Evolutionary conservation across 2,113 vertebrate genomes (phyloP), one percentile per base, ranked within the genome.

Genomic region (Argyrosomus japonicus): DNA sequence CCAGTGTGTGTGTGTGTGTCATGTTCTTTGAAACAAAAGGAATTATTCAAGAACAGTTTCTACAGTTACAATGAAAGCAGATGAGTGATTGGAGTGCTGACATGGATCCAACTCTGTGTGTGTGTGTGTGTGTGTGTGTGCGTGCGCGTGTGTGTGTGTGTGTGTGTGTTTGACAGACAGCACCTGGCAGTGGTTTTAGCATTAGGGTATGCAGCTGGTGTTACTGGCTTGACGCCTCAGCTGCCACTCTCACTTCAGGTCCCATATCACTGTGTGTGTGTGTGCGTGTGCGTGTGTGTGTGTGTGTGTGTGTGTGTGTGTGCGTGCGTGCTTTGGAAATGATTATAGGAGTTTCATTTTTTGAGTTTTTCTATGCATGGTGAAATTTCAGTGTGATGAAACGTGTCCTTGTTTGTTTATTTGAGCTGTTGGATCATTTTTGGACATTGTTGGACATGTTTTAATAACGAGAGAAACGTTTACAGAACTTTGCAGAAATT

Each of bases 121-220:
- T 67, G 75, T 70, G 83, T 68, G 64, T 51, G 73, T 63, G 70
- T 70, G 74, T 69, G 69, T 75, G 63, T 50, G 77, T 53, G 75
- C 45, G 68, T 67, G 60, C 60, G 77, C 57, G 56, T 58, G 79
- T 75, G 72, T 54, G 62, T 54, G 62, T 48, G 45, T 62, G 63
- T 43, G 74, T 50, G 61, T 21, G 65, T 71, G 73, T 45, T 25
- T 68, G 68, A 68, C 51, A 65, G 80, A 56, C 56, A 83, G 60
- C 77, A 81, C 75, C 77, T 80, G 77, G 79, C n/a, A 58, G 53
- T 64, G 54, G 54, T 75, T 83, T 61, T 51, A 60, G 21, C 12
- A 77, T 75, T 56, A 77, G 56, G 17, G 18, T 19, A 2, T 74
- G 57, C 88, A 90, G 89, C 90, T 86, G 72, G 56, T 7, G 7